Evolutionary conservation across 53 echinoderm and acorn worm genomes (phyloP), one percentile per base, ranked within the genome.

Genomic region (Antedon mediterranea): DNA sequence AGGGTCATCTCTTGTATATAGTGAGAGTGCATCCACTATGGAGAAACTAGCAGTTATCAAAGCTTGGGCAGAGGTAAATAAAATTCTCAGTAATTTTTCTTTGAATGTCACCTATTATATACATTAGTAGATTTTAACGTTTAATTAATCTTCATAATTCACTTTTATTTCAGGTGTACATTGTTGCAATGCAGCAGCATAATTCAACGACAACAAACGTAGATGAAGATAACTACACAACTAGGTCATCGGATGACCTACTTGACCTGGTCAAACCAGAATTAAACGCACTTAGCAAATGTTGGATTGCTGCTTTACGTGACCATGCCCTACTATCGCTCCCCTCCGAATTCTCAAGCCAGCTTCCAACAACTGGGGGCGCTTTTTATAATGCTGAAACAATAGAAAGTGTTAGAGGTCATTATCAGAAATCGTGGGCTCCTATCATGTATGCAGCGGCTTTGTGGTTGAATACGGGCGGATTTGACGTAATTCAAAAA

Each of bases 11-110:
- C 91, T 89, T 81, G 85, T 97, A 18, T 97, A 97, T 82, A 97
- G 97, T 84, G 97, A 97, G 86, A 97, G 97, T 78, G 97, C 97
- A 18, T 91, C 92, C 43, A 97, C 97, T 70, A 97, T 97, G 97
- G 97, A 97, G 86, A 97, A 97, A 74, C 81, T 97, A 78, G 97
- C 97, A 28, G 97, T 97, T 73, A 92, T 97, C 78, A 97, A 95
- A 78, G 97, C 97, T 0, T 97, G 97, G 97, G 89, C 97, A 8
- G 97, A 97, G 92, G 97, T 92, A 72, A 76, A 86, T 30, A 18
- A 37, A 28, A 31, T 31, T 80, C 30, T 31, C 31, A 79, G 71
- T 27, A 43, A 37, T 23, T 26, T 78, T 43, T 5, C 29, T 79
- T 71, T n/a, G n/a, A n/a, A n/a, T n/a, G n/a, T n/a, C n/a, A n/a